Evolutionary conservation across 1,140 invertebrate genomes (phyloP).

Genomic region (Aphidius gifuensis): DNA sequence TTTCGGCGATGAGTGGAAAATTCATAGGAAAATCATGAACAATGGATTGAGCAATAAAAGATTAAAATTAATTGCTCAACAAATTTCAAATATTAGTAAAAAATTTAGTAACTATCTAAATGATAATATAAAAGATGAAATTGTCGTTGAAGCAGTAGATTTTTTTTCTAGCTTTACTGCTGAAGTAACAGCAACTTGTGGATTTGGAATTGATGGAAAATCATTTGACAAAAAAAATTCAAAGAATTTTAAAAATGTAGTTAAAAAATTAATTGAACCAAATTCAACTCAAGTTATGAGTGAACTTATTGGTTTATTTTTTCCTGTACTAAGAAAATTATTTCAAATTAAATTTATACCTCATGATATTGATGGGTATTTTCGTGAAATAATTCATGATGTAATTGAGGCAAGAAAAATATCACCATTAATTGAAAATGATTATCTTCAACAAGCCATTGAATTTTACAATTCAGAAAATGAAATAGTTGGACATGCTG

Average conservation of each 20-base stretch:
- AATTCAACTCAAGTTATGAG: background rate
- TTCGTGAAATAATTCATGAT: conserved; percentile 19
- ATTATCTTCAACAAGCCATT: conserved; percentile 34
- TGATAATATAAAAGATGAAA: background rate
- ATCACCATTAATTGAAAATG: conserved; percentile 10
- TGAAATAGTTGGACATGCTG: conserved; percentile 31
- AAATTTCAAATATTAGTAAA: conserved; percentile 10
- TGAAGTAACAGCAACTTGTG: conserved; percentile 53
- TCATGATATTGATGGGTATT: conserved; percentile 21
- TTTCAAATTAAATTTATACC: conserved; percentile 15
- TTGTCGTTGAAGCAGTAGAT: conserved; percentile 37
- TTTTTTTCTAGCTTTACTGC: conserved; percentile 49
- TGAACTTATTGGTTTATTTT: conserved; percentile 9
- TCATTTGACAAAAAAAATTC: conserved; percentile 26
- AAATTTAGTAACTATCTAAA: conserved; percentile 26
- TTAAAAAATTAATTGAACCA: conserved; percentile 28
- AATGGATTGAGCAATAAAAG: conserved; percentile 25
- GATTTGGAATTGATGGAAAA: conserved; percentile 47
- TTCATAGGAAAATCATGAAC: conserved; percentile 14
- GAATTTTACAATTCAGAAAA: conserved; percentile 23
- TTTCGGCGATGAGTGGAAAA: conserved; percentile 28
- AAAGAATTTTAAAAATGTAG: conserved; percentile 29
- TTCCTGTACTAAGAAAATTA: conserved; percentile 10
- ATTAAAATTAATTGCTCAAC: conserved; percentile 22
- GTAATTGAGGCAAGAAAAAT: conserved; percentile 15